Evolutionary conservation across 2,797 vertebrate genomes (phyloP).

Genomic region (Malacoraja senta): DNA sequence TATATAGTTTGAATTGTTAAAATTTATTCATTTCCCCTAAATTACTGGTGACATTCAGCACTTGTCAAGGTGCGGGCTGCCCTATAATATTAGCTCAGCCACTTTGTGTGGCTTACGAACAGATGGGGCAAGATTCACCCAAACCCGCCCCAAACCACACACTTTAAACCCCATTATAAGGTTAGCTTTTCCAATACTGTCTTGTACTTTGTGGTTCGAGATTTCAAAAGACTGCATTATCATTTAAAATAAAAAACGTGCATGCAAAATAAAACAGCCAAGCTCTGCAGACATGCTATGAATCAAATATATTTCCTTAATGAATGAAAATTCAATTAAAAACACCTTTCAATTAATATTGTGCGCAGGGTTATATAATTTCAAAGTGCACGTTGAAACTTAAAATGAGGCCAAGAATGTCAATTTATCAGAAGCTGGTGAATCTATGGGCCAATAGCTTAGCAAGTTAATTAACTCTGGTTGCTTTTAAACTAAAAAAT

Average conservation of each 20-base stretch:
- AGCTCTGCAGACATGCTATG: neutral
- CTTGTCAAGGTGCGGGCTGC: neutral
- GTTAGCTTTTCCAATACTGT: neutral
- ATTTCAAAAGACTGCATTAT: neutral
- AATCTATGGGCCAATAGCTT: neutral
- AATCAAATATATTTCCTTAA: neutral
- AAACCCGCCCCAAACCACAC: too few species aligned
- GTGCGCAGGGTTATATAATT: neutral
- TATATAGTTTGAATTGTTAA: constrained; percentile 25
- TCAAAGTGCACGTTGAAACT: neutral
- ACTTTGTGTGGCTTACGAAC: neutral
- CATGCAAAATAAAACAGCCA: neutral
- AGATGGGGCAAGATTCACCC: neutral
- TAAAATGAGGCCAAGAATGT: neutral
- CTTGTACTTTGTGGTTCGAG: neutral
- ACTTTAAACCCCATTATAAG: too few species aligned
- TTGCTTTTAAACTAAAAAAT: neutral
- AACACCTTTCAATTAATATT: neutral
- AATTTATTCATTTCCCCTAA: neutral
- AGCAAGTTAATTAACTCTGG: neutral
- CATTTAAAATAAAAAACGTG: neutral
- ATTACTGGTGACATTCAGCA: neutral
- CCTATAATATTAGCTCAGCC: neutral
- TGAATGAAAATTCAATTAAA: neutral
- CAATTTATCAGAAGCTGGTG: neutral